Conservation (phyloP, 2,113 vertebrate species). For the Nestor notabilis region DNA sequence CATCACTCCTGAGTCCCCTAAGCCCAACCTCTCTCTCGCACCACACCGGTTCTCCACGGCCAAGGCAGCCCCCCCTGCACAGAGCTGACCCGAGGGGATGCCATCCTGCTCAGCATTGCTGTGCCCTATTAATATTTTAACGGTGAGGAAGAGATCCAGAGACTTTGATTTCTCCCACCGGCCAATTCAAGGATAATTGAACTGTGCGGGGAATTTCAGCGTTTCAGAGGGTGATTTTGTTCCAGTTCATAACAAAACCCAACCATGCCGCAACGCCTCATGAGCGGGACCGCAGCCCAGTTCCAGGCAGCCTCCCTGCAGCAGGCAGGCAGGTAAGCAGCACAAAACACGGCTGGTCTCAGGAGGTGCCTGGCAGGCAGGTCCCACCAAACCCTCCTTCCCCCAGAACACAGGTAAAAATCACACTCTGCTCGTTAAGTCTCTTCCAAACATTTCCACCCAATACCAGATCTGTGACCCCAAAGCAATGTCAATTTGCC, state of each 20-base stretch:
- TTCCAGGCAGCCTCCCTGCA: neutral
- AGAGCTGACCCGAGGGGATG: neutral
- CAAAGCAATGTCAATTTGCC: neutral
- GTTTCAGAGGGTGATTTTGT: neutral
- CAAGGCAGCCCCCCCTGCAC: neutral
- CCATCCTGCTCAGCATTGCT: neutral
- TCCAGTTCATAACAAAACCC: conserved; percentile 15
- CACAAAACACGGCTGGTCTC: rapidly evolving
- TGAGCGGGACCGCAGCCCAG: neutral
- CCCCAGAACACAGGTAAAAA: neutral
- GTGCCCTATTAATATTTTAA: neutral
- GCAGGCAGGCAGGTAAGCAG: neutral
- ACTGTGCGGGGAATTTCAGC: neutral
- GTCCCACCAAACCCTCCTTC: neutral
- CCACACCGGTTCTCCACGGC: neutral
- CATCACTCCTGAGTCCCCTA: neutral
- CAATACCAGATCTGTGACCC: neutral
- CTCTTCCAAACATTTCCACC: neutral
- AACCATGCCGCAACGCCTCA: neutral
- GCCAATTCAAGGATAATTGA: conserved; percentile 48
- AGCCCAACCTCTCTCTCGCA: rapidly evolving
- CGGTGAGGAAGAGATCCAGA: neutral
- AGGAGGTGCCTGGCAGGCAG: neutral
- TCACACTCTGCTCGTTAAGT: neutral
- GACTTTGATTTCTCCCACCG: neutral